Conservation (phyloP, 2,797 vertebrate genomes). For the Distichodus sexfasciatus region DNA sequence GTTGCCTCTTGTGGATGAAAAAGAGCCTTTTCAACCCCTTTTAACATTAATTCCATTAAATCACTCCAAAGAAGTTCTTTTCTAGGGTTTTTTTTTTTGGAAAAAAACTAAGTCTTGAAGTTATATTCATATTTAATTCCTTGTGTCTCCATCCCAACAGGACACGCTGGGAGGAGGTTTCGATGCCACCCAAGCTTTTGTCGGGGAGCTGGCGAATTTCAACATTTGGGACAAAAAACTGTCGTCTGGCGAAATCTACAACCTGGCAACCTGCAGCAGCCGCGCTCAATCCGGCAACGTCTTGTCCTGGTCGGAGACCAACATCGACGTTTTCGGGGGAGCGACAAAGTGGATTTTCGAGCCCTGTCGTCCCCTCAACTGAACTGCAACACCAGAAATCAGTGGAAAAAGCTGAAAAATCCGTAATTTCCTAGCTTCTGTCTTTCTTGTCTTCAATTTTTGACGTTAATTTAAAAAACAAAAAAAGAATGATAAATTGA, state of each 20-base stretch:
- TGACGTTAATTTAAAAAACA: constrained; percentile 58
- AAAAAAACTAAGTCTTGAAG: too few relatives aligned
- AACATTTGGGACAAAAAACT: constrained; percentile 94
- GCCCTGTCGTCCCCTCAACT: constrained; percentile 92
- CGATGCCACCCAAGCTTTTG: constrained; percentile 91
- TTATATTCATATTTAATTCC: too few relatives aligned
- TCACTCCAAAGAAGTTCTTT: too few relatives aligned
- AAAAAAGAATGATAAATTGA: constrained; percentile 44
- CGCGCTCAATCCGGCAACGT: constrained; percentile 85
- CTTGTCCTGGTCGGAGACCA: constrained; percentile 89
- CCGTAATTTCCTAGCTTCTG: constrained; percentile 68
- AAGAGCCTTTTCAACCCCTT: too few relatives aligned
- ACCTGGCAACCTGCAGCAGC: constrained; percentile 90
- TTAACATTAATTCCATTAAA: too few relatives aligned
- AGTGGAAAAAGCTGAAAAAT: constrained; percentile 7
- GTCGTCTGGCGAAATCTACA: constrained; percentile 85
- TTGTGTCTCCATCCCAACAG: constrained; percentile 63
- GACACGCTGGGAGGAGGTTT: constrained; percentile 93
- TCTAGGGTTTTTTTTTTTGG: too few relatives aligned
- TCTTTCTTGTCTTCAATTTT: constrained; percentile 67
- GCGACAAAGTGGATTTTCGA: constrained; percentile 95
- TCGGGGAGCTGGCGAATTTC: constrained; percentile 91
- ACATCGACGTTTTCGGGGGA: constrained; percentile 90
- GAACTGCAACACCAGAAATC: constrained; percentile 53
- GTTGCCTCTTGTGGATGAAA: too few relatives aligned